Base-by-base conservation (phyloP, 2,797 vertebrate genomes). In the Phoxinus dragarum region DNA sequence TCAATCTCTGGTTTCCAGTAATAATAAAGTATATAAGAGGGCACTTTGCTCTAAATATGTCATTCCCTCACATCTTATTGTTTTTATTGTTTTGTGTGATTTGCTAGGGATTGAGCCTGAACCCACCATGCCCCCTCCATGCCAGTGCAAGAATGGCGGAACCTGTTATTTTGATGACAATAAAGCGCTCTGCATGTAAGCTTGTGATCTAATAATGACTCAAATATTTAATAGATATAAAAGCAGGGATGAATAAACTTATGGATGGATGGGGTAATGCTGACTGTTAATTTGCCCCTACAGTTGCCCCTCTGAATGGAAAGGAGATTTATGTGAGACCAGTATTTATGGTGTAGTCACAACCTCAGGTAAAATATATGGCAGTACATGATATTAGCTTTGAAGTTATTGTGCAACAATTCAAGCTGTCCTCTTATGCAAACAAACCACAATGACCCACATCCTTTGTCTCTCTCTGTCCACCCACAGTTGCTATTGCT, bases 101-200 rank as follows among this genome's bases (percentile, higher is more conserved):
- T 75, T 47, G 52, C 54, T 34, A 88, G 98, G 98, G 90, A 96
- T 97, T 90, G 97, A 98, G 92, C 81, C 92, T 61, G 95, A 97
- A 82, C 92, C 96, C 90, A 80, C 92, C 89, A 98, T 99, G 98
- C 98, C 98, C n/a, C 94, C 93, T 90, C 96, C 97, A 90, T 99
- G 98, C 93, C 96, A 97, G 93, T 99, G 98, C 94, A 97, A 97
- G 97, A 96, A 98, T 14, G 97, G 97, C 92, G 98, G 98, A 93
- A 97, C 94, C 6, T 99, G 98, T 94, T 99, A 98, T 92, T 95
- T 95, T 88, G 97, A 98, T 92, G 96, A 98, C 91, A 92, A 94
- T 90, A 89, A 91, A 73, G 91, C 94, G 54, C 89, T 95, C 40
- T 96, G 95, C 94, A 93, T 69, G 95, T 96, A 89, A 88, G 73